Evolutionary conservation across 2,113 vertebrate genomes (phyloP).

Genomic region (Vulpes lagopus): DNA sequence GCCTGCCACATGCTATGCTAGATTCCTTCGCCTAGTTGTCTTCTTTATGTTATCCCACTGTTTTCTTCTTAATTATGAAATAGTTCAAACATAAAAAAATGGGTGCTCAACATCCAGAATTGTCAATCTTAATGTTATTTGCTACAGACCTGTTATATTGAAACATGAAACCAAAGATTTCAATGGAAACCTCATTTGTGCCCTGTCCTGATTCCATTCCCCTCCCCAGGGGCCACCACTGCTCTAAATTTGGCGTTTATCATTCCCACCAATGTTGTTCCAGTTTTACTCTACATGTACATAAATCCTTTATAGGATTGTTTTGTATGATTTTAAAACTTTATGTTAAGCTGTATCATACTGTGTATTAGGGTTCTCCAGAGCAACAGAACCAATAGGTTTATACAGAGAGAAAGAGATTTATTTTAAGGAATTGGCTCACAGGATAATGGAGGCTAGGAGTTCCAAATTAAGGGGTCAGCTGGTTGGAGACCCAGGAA

Average conservation of each 20-base stretch:
- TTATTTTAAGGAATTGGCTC: slow-evolving; percentile 1
- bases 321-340: slow-evolving; percentile 30
- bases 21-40: neutral
- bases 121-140: neutral
- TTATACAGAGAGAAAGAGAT: neutral
- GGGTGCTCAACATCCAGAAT: neutral
- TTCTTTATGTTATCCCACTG: neutral
- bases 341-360: neutral
- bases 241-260: neutral
- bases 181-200: neutral
- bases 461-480: neutral
- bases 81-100: neutral
- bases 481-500: neutral
- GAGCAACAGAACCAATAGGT: neutral
- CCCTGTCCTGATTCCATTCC: neutral
- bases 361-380: neutral
- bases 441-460: neutral
- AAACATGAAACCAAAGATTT: neutral
- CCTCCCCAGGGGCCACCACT: neutral
- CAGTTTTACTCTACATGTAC: neutral
- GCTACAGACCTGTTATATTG: neutral
- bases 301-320: neutral
- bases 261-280: neutral
- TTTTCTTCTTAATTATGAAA: slow-evolving; percentile 26
- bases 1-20: accelerated